Percentiles rank a stretch among this genome's conserved stretches.
phyloP scores from a whole-genome alignment of 2,797 vertebrate genomes.

The Naso thynnoides region DNA sequence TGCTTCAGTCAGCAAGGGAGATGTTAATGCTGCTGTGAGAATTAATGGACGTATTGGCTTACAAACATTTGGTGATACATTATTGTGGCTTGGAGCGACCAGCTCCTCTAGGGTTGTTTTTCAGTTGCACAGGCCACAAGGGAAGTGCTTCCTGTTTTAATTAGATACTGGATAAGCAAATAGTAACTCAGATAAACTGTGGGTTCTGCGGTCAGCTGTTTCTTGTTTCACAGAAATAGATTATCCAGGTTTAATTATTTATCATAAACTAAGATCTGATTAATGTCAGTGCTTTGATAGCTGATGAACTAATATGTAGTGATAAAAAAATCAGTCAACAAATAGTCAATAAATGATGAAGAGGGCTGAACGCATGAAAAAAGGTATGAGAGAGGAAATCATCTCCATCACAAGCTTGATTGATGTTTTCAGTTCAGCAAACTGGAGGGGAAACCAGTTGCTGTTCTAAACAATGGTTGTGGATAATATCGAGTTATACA shows the following conservation, averaged over 20 bases:
- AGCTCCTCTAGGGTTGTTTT: constrained; percentile 76
- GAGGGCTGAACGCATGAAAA: background rate
- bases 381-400: background rate
- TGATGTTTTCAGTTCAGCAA: background rate
- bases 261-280: constrained; percentile 16
- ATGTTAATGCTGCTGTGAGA: constrained; percentile 81
- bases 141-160: constrained; percentile 79
- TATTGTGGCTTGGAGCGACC: constrained; percentile 77
- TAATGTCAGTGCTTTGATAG: constrained; percentile 17
- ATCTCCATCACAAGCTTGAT: background rate
- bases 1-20: constrained; percentile 83
- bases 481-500: background rate
- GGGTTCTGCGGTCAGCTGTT: constrained; percentile 62
- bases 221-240: constrained; percentile 38
- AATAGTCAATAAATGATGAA: constrained; percentile 32
- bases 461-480: background rate
- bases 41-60: constrained; percentile 85
- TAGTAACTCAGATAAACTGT: constrained; percentile 63
- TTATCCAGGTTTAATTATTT: constrained; percentile 15
- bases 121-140: constrained; percentile 66
- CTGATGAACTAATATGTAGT: constrained; percentile 15
- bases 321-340: too few relatives aligned
- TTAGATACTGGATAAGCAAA: constrained; percentile 77
- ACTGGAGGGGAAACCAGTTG: background rate
- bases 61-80: constrained; percentile 85